Percentiles rank a stretch among this genome's conserved stretches.
Evolutionary conservation across 2,113 vertebrate species (phyloP).

Genomic region (Rhynchopsitta pachyrhyncha): DNA sequence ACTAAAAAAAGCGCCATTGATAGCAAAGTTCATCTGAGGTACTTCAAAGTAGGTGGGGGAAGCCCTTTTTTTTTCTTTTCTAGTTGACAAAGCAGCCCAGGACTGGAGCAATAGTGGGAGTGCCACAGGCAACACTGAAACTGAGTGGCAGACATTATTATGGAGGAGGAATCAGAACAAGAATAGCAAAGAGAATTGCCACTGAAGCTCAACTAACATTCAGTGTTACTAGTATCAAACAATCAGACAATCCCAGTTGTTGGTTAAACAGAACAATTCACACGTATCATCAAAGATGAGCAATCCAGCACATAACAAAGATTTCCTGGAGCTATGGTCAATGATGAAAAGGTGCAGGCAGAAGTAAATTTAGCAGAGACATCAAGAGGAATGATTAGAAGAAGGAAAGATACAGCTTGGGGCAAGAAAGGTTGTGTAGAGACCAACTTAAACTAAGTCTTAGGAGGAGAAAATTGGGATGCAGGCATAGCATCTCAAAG

Average conservation of each 20-base stretch:
- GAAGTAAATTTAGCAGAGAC: not conserved
- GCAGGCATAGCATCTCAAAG: not conserved
- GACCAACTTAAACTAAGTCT: not conserved
- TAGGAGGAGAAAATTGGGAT: not conserved
- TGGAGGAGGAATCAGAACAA: constrained; percentile 3
- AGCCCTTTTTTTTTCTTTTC: constrained; percentile 3
- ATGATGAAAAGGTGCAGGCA: not conserved
- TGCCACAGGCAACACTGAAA: not conserved
- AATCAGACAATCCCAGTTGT: not conserved
- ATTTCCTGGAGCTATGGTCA: not conserved
- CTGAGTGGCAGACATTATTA: not conserved
- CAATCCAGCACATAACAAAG: not conserved
- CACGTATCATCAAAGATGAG: not conserved
- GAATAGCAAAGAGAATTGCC: not conserved
- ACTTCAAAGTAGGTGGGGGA: constrained; percentile 38
- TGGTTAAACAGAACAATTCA: not conserved
- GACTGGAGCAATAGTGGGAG: not conserved
- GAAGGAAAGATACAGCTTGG: not conserved
- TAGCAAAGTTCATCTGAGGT: constrained; percentile 25
- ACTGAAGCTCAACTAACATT: not conserved
- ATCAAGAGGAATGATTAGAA: not conserved
- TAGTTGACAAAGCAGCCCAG: not conserved
- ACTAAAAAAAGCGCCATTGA: constrained; percentile 22
- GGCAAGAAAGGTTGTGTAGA: not conserved
- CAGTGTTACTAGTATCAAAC: not conserved